Percentiles rank a stretch among this genome's conserved stretches.
These are phyloP conservation scores for Rhinogobius similis DNA, from an alignment of 2,113 vertebrate species.

Conservation along the genomic window DNA sequence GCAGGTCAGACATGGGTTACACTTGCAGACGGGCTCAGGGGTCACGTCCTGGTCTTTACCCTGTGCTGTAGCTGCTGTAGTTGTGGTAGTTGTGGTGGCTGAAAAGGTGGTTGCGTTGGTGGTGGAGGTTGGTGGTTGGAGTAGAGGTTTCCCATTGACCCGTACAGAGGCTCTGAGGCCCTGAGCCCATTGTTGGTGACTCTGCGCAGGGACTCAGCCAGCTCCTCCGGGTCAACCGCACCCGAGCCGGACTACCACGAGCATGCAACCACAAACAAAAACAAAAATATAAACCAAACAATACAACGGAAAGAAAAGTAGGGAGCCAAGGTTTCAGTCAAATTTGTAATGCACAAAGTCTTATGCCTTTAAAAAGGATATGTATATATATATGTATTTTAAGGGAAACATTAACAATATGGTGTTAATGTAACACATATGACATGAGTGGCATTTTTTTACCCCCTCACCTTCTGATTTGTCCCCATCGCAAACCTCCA, in stretches of 20 bases:
- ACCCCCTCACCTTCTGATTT: too few species aligned
- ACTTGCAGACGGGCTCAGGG: neutral
- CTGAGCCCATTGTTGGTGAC: constrained; percentile 74
- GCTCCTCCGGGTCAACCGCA: constrained; percentile 80
- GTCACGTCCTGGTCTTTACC: neutral
- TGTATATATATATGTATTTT: too few species aligned
- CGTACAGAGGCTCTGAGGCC: constrained; percentile 75
- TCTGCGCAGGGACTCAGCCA: constrained; percentile 76
- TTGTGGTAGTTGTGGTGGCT: neutral
- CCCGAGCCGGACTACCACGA: constrained; percentile 78
- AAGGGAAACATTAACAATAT: too few species aligned
- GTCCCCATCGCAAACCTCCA: too few species aligned
- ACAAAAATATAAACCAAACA: constrained; percentile 41
- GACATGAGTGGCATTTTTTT: too few species aligned
- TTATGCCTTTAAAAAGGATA: too few species aligned
- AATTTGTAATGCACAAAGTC: neutral
- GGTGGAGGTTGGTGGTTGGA: constrained; percentile 54
- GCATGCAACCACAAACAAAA: constrained; percentile 49
- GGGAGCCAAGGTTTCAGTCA: constrained; percentile 34
- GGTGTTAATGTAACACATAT: too few species aligned
- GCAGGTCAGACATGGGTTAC: neutral
- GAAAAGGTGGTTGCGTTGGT: neutral
- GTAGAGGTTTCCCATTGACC: constrained; percentile 82
- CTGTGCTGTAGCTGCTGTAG: neutral
- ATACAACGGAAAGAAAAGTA: constrained; percentile 13